Percentiles rank a stretch among this genome's conserved stretches.
Conservation (phyloP, 64 coral and sea anemone genomes). For the Hydrozoanthus tunicans region DNA sequence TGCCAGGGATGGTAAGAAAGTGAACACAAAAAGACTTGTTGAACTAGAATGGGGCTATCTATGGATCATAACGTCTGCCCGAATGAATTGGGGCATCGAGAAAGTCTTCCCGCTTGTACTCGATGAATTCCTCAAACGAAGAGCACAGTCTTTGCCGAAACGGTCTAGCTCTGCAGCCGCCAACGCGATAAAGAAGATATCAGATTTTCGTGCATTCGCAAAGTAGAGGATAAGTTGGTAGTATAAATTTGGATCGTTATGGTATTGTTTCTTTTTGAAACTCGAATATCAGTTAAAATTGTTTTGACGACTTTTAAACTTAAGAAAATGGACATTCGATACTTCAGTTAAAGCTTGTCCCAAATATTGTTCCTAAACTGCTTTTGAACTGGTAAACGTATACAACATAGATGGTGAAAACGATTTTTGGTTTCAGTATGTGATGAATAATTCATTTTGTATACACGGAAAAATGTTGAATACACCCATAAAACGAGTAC, state of each 20-base stretch:
- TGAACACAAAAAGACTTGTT: conserved; percentile 71
- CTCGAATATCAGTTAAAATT: too few species aligned
- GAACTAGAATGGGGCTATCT: conserved; percentile 66
- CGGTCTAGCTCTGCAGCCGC: conserved; percentile 15
- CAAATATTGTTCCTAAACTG: too few species aligned
- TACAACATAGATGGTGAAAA: too few species aligned
- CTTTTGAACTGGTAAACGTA: too few species aligned
- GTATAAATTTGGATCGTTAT: not conserved
- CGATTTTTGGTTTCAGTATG: too few species aligned
- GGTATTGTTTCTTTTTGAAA: too few species aligned
- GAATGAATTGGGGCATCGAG: conserved; percentile 65
- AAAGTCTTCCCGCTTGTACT: conserved; percentile 54
- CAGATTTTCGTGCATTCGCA: conserved; percentile 45
- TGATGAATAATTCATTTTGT: too few species aligned
- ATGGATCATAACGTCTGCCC: conserved; percentile 70
- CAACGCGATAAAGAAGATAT: conserved; percentile 45
- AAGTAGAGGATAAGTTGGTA: not conserved
- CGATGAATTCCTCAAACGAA: conserved; percentile 57
- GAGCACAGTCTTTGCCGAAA: conserved; percentile 61
- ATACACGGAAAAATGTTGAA: too few species aligned
- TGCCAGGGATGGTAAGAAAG: conserved; percentile 21
- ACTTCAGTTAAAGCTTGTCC: too few species aligned
- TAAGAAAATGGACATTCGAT: too few species aligned
- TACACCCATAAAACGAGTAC: too few species aligned
- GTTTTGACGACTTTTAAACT: too few species aligned